A percentile compares a stretch with the other conserved stretches of the same genome.
Conservation (phyloP, 64 coral and sea anemone species). For the Dendrophyllia cribrosa region DNA sequence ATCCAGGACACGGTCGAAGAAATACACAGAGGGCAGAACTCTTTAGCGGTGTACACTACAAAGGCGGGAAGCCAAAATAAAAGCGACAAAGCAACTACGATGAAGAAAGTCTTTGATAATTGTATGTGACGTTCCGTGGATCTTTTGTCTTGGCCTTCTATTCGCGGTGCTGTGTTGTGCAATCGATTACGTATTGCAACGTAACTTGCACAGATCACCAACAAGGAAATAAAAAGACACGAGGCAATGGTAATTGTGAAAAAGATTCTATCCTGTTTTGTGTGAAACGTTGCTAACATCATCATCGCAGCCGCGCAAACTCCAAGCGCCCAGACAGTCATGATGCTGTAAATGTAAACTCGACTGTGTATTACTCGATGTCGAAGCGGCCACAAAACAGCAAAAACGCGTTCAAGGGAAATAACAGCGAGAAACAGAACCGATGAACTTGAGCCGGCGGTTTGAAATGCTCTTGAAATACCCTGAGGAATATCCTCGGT, state of each 20-base stretch:
- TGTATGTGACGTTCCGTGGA: background rate
- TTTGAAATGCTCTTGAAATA: background rate
- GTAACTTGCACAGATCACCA: conserved; percentile 19
- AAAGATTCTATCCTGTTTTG: background rate
- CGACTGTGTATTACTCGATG: background rate
- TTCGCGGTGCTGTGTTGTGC: no score
- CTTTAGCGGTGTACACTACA: background rate
- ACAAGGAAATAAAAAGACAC: background rate
- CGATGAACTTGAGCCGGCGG: background rate
- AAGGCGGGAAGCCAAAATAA: background rate
- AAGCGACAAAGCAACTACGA: background rate
- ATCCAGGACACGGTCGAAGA: background rate
- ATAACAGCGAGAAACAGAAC: conserved; percentile 5
- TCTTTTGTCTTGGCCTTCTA: background rate
- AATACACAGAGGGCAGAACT: background rate
- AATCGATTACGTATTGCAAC: background rate
- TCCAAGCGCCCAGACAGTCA: background rate
- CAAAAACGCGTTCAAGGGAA: background rate
- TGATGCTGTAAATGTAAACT: background rate
- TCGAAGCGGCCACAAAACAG: background rate
- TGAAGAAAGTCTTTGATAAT: background rate
- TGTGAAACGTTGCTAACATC: background rate
- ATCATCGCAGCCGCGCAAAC: background rate
- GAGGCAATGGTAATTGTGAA: background rate
- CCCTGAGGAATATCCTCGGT: background rate